phyloP scores from a whole-genome alignment of 2,888 invertebrate genomes.

The Vanessa cardui region DNA sequence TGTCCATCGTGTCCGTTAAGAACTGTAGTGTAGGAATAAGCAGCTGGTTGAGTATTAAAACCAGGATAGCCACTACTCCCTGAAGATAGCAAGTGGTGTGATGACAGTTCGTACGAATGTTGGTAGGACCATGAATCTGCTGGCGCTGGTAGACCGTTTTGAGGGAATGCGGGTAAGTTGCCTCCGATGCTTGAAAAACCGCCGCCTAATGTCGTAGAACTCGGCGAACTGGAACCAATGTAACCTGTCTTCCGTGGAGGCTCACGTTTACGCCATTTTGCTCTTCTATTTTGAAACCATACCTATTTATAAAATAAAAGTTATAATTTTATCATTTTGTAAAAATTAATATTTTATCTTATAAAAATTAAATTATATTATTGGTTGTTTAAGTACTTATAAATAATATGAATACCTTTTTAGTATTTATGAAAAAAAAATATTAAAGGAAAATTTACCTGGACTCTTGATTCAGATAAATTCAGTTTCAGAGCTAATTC shows the following conservation, averaged over 20 bases:
- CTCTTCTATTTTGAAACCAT: constrained; percentile 95
- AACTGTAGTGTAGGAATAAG: constrained; percentile 86
- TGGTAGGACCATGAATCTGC: constrained; percentile 92
- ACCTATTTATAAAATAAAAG: constrained; percentile 67
- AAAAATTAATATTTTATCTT: background rate
- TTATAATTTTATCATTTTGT: background rate
- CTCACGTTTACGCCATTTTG: constrained; percentile 97
- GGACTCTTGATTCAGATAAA: constrained; percentile 89
- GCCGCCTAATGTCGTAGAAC: constrained; percentile 86
- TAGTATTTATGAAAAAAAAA: background rate
- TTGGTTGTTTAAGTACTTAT: background rate
- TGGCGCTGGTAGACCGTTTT: constrained; percentile 84
- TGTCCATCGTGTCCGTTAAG: constrained; percentile 89
- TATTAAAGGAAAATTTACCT: constrained; percentile 54
- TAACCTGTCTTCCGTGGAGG: constrained; percentile 95
- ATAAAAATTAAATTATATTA: background rate
- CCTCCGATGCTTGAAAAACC: constrained; percentile 80
- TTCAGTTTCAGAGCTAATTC: constrained; percentile 95
- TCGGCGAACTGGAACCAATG: constrained; percentile 87
- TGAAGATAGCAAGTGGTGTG: constrained; percentile 89
- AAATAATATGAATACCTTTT: background rate
- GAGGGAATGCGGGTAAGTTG: constrained; percentile 81
- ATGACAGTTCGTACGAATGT: constrained; percentile 89
- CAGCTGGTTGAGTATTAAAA: constrained; percentile 83
- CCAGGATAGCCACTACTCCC: constrained; percentile 85